A percentile compares a stretch with the other conserved stretches of the same genome.
Conservation (phyloP, 2,797 vertebrate genomes). For the Chelmon rostratus region DNA sequence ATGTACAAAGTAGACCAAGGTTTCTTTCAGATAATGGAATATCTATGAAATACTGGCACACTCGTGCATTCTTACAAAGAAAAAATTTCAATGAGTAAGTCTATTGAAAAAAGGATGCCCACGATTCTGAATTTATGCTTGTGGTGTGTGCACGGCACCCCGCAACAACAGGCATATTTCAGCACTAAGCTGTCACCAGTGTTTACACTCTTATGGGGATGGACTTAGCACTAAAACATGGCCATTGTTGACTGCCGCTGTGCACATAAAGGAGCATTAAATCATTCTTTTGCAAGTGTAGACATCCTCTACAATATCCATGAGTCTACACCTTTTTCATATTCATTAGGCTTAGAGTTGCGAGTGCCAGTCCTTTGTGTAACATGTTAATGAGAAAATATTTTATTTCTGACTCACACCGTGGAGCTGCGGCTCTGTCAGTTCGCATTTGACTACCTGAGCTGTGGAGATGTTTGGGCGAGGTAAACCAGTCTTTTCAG, state of each 20-base stretch:
- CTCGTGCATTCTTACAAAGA: conserved; percentile 31
- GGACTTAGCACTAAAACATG: conserved; percentile 47
- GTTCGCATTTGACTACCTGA: conserved; percentile 28
- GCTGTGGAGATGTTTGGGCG: conserved; percentile 20
- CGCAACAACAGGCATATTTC: conserved; percentile 44
- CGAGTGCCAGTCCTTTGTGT: conserved; percentile 50
- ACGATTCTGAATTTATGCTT: conserved; percentile 42
- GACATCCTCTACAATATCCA: conserved; percentile 54
- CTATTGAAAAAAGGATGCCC: conserved; percentile 30
- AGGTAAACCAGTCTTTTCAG: conserved; percentile 13
- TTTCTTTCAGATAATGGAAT: conserved; percentile 21
- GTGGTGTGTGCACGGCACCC: conserved; percentile 28
- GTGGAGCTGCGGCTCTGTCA: conserved; percentile 29
- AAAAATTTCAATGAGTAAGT: conserved; percentile 37
- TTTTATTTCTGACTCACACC: conserved; percentile 44
- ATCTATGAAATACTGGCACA: conserved; percentile 30
- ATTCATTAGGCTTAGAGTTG: conserved; percentile 63
- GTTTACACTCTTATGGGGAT: conserved; percentile 53
- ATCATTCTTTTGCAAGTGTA: conserved; percentile 51
- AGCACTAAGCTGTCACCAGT: conserved; percentile 56
- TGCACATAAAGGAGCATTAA: conserved; percentile 51
- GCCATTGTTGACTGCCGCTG: conserved; percentile 50
- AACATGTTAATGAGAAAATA: conserved; percentile 62
- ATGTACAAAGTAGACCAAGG: neutral
- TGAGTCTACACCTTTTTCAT: conserved; percentile 54